Conservation (phyloP, 2,113 vertebrate genomes). For the Cettia cetti region DNA sequence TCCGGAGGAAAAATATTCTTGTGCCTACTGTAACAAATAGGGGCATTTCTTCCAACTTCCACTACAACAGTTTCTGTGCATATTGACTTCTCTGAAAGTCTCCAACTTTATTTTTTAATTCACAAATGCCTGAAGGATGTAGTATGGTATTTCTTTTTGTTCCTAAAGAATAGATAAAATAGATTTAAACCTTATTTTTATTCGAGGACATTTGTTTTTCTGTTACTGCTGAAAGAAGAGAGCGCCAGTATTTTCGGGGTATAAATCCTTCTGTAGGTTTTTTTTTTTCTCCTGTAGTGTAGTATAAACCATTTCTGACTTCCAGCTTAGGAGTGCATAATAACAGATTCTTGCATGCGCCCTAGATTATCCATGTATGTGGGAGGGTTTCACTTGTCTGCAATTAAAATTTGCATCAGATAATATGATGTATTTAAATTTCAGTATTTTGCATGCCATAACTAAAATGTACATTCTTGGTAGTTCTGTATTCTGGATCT, state of each 20-base stretch:
- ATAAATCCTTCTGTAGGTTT: neutral
- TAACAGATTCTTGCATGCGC: conserved; percentile 2
- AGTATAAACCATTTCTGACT: conserved; percentile 21
- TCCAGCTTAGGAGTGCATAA: conserved; percentile 11
- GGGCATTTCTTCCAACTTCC: conserved; percentile 39
- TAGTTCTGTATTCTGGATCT: neutral
- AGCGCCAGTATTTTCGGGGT: neutral
- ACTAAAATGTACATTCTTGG: neutral
- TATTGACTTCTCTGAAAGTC: neutral
- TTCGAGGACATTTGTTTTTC: neutral
- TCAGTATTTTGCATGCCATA: neutral
- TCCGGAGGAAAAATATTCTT: neutral
- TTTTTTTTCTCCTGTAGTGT: neutral
- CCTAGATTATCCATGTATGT: conserved; percentile 19
- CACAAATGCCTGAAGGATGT: neutral
- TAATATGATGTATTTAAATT: neutral
- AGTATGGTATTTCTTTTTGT: neutral
- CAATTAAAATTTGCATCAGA: conserved; percentile 51
- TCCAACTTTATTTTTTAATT: conserved; percentile 51
- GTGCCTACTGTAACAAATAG: neutral
- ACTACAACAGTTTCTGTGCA: neutral
- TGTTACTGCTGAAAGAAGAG: neutral
- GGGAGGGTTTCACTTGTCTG: conserved; percentile 22
- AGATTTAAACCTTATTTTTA: neutral
- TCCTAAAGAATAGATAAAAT: neutral